These are phyloP conservation scores for Conger conger DNA, from an alignment of 2,113 vertebrate species.

Conservation along the genomic window DNA sequence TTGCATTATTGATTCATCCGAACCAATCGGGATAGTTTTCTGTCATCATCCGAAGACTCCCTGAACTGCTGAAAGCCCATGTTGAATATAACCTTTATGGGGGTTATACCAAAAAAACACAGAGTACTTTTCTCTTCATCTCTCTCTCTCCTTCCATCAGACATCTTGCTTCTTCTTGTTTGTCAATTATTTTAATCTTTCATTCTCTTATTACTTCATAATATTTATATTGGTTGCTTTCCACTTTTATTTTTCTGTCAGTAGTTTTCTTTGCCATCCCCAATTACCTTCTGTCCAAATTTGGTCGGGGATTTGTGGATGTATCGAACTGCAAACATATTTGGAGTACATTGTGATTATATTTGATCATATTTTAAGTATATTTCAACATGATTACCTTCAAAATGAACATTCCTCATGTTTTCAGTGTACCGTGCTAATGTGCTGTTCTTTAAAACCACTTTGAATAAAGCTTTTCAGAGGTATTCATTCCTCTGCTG, in stretches of 20 bases:
- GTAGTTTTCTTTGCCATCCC: neutral
- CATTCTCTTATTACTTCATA: neutral
- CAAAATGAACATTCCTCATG: neutral
- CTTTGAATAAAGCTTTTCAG: constrained; percentile 8
- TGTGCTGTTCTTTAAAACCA: neutral
- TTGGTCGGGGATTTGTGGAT: neutral
- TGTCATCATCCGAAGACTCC: neutral
- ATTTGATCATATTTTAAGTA: neutral
- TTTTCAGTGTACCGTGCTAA: neutral
- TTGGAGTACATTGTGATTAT: neutral
- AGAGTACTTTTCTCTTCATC: neutral
- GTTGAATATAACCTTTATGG: neutral
- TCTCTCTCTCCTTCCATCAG: neutral
- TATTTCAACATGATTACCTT: neutral
- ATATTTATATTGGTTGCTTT: neutral
- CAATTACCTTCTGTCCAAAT: neutral
- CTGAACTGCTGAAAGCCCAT: neutral
- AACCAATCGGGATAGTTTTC: neutral
- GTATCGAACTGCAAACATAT: neutral
- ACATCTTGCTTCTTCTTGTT: neutral
- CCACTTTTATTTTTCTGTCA: neutral
- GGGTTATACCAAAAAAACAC: neutral
- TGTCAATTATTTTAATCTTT: neutral
- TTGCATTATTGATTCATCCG: neutral
- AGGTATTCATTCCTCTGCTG: neutral